These are phyloP conservation scores for Cataglyphis rosenhaueri DNA, from an alignment of 2,888 invertebrate genomes.

Conservation along the genomic window DNA sequence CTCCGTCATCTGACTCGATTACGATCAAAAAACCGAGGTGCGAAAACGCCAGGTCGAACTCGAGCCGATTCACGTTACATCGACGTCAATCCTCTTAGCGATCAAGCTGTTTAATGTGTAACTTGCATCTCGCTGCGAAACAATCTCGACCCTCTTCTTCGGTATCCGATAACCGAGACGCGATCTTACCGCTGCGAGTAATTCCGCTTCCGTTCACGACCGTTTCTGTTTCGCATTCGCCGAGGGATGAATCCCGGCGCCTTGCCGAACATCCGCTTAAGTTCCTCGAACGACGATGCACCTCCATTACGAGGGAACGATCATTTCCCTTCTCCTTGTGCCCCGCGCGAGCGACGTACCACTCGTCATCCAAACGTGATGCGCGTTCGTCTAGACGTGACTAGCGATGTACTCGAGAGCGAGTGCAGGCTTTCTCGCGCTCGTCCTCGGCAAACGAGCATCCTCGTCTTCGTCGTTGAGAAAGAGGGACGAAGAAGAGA, in stretches of 20 bases:
- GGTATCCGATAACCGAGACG: conserved; percentile 41
- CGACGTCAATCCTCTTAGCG: conserved; percentile 38
- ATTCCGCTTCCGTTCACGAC: conserved; percentile 31
- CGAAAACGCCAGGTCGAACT: neutral
- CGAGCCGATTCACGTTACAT: conserved; percentile 14
- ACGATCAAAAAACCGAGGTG: conserved; percentile 8
- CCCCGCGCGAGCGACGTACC: conserved; percentile 19
- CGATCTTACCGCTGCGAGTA: conserved; percentile 31
- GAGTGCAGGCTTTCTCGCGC: conserved; percentile 64
- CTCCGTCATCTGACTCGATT: neutral
- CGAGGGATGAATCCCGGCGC: neutral
- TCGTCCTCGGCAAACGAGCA: conserved; percentile 67
- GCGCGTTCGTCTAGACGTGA: conserved; percentile 46
- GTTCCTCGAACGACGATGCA: conserved; percentile 36
- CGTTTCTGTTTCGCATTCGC: conserved; percentile 44
- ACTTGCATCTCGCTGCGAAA: conserved; percentile 29
- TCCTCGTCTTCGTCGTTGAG: conserved; percentile 44
- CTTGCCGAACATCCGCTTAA: conserved; percentile 34
- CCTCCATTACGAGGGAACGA: conserved; percentile 31
- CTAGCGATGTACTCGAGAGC: conserved; percentile 57
- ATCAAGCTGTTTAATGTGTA: conserved; percentile 21
- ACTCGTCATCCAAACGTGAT: conserved; percentile 39
- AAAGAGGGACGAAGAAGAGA: conserved; percentile 36
- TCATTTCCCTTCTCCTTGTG: conserved; percentile 33
- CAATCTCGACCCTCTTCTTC: conserved; percentile 27